phyloP scores from a whole-genome alignment of 2,113 vertebrate genomes.

The Hepsetus odoe region DNA sequence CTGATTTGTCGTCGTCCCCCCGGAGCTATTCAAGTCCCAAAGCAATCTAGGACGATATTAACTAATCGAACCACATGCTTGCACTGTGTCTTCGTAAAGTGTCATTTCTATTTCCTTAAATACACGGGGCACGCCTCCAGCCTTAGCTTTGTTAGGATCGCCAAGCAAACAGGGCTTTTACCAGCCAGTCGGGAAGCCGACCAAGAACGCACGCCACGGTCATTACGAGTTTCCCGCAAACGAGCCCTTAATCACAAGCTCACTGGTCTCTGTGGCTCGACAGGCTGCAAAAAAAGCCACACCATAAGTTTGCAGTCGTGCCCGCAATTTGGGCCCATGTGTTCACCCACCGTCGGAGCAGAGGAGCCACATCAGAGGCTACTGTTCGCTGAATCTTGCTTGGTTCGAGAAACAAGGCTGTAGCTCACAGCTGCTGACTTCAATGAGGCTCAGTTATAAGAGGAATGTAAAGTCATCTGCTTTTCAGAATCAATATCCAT shows the following conservation, averaged over 20 bases:
- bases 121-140: no score
- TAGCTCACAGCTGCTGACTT: conserved; percentile 34
- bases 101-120: no score
- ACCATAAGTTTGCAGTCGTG: not conserved
- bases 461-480: no score
- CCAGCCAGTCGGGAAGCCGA: conserved; percentile 59
- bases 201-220: conserved; percentile 37
- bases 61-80: no score
- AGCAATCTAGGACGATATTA: no score
- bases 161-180: conserved; percentile 34
- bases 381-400: conserved; percentile 21
- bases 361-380: conserved; percentile 42
- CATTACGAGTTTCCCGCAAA: not conserved
- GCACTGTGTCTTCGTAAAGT: no score
- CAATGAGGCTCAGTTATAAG: conserved; percentile 42
- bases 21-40: no score
- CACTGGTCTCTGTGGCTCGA: not conserved
- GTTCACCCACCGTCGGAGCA: conserved; percentile 12
- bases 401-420: not conserved
- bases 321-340: not conserved
- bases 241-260: conserved; percentile 18
- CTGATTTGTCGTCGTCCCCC: no score
- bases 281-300: not conserved
- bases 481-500: conserved; percentile 30
- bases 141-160: no score